These are phyloP conservation scores for Sarotherodon lohbergeri DNA, from an alignment of 2,113 vertebrate genomes.

Conservation along the genomic window DNA sequence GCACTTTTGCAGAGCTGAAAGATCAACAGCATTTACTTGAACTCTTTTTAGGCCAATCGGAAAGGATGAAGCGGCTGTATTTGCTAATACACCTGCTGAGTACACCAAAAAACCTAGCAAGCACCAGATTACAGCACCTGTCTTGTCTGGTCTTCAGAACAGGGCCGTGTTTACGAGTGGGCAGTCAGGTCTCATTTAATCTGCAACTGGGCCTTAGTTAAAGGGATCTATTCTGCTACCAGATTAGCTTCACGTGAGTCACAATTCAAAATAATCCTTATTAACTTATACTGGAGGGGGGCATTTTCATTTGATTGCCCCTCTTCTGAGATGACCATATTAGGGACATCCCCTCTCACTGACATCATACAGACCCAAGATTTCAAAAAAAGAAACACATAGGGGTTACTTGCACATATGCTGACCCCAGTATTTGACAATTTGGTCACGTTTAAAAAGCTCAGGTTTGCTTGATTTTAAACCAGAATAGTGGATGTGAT, in stretches of 20 bases:
- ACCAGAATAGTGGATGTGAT: neutral
- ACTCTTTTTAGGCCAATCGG: neutral
- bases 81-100: neutral
- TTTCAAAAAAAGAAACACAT: neutral
- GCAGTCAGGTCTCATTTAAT: neutral
- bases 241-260: neutral
- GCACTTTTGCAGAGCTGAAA: neutral
- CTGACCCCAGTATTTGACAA: neutral
- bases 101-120: neutral
- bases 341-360: neutral
- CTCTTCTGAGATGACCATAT: neutral
- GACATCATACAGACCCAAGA: rapidly evolving
- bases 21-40: neutral
- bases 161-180: neutral
- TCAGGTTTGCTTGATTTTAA: neutral
- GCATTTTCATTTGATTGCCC: neutral
- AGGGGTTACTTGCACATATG: neutral
- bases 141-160: neutral
- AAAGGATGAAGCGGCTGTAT: neutral
- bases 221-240: neutral
- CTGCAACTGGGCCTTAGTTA: neutral
- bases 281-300: neutral
- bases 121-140: neutral
- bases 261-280: neutral
- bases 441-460: neutral